phyloP scores from a whole-genome alignment of 2,113 vertebrate species.

The Nestor notabilis region DNA sequence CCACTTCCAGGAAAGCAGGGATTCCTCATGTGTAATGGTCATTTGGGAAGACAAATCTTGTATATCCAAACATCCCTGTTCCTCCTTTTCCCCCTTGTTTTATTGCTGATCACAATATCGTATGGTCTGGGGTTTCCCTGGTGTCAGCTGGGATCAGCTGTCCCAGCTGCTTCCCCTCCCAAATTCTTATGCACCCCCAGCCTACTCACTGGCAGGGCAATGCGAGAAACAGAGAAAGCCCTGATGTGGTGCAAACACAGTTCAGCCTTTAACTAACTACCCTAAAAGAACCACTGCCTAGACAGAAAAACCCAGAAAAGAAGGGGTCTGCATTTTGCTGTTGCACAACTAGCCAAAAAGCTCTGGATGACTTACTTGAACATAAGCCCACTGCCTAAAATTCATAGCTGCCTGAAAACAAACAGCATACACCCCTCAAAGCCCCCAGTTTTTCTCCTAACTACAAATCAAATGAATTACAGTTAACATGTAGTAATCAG shows the following conservation, averaged over 20 bases:
- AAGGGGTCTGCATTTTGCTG: background rate
- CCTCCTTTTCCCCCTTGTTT: background rate
- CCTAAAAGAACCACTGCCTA: background rate
- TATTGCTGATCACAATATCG: background rate
- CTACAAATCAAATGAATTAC: background rate
- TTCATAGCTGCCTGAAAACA: too few species aligned
- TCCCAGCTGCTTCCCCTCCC: background rate
- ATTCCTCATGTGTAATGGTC: background rate
- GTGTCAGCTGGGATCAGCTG: background rate
- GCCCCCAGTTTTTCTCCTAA: background rate
- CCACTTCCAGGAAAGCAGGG: background rate
- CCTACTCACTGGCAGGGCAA: background rate
- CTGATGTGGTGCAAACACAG: background rate
- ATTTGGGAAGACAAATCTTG: background rate
- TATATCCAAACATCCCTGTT: background rate
- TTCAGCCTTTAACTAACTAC: background rate
- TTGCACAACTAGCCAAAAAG: background rate
- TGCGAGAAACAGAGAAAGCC: background rate
- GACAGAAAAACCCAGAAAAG: background rate
- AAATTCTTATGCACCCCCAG: too few species aligned
- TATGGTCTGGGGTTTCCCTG: background rate
- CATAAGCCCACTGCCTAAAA: background rate
- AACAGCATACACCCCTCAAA: rapidly evolving
- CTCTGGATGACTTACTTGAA: background rate
- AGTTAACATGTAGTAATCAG: background rate